A percentile compares a stretch with the other conserved stretches of the same genome.
Evolutionary conservation across 92 coral and sea anemone species (phyloP).

Genomic region (Zoanthus solanderi): DNA sequence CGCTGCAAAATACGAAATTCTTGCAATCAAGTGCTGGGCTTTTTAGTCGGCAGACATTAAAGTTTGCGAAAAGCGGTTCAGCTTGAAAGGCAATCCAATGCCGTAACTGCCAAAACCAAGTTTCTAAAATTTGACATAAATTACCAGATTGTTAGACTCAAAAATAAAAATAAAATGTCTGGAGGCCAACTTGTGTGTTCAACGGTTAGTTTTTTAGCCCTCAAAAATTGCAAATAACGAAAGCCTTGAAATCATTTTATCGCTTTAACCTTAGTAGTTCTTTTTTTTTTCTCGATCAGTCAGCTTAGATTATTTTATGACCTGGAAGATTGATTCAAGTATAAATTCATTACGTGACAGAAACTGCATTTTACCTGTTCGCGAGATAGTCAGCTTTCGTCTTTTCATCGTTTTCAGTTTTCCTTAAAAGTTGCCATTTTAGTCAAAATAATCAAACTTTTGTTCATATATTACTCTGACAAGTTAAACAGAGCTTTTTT

Average conservation of each 20-base stretch:
- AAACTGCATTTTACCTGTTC: constrained; percentile 31
- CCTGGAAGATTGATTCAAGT: background rate
- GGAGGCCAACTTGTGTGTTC: background rate
- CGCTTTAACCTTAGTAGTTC: no score
- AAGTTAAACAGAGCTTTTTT: background rate
- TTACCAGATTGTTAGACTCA: background rate
- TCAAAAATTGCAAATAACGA: background rate
- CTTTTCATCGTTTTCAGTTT: constrained; percentile 13
- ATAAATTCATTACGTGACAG: constrained; percentile 17
- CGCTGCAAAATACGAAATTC: background rate
- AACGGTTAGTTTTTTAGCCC: background rate
- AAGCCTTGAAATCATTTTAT: background rate
- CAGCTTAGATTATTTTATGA: background rate
- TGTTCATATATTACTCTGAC: background rate
- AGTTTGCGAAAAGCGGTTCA: background rate
- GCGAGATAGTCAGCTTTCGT: constrained; percentile 41
- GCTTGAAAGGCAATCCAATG: background rate
- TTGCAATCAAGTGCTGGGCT: background rate
- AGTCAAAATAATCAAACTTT: background rate
- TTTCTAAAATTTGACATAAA: background rate
- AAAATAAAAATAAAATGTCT: background rate
- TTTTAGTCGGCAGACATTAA: constrained; percentile 15
- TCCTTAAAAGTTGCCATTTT: background rate
- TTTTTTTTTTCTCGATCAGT: background rate
- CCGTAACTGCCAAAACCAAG: background rate